These are phyloP conservation scores for Hypselothyrea guttata DNA, from an alignment of 2,888 invertebrate genomes.

Conservation along the genomic window DNA sequence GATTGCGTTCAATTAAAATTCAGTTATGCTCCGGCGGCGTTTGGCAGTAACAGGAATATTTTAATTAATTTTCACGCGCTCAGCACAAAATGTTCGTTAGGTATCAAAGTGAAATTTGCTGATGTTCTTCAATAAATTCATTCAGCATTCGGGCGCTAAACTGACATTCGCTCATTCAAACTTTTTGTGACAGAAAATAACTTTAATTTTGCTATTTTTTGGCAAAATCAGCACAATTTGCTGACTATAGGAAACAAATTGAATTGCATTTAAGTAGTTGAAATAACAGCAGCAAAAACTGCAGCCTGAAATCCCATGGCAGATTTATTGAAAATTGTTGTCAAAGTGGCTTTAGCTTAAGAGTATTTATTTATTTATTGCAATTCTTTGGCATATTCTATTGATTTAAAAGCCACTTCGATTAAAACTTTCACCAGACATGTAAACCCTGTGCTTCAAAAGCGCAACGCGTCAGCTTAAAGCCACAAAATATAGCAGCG, in stretches of 20 bases:
- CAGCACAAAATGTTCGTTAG: constrained; percentile 76
- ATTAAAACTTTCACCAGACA: constrained; percentile 9
- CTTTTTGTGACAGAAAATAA: constrained; percentile 26
- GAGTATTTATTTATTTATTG: not conserved
- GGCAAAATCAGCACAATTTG: constrained; percentile 33
- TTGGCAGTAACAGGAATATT: constrained; percentile 77
- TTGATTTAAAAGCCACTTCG: constrained; percentile 3
- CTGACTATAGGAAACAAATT: constrained; percentile 1
- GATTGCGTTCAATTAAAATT: constrained; percentile 83
- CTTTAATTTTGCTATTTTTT: constrained; percentile 48
- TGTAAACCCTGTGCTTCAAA: constrained; percentile 12
- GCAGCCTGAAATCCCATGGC: not conserved
- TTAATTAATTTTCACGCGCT: constrained; percentile 82
- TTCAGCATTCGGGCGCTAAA: constrained; percentile 44
- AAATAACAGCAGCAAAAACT: no score
- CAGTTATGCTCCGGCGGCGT: constrained; percentile 79
- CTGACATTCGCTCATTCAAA: constrained; percentile 3
- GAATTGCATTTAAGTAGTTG: no score
- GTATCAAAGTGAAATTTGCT: constrained; percentile 50
- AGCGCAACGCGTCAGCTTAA: constrained; percentile 35
- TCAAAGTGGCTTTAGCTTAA: not conserved
- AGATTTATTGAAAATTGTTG: constrained; percentile 14
- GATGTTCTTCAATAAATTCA: constrained; percentile 40
- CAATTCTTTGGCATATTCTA: not conserved
- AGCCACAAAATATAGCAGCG: constrained; percentile 28